These are phyloP conservation scores for Gymnocephalus cernua DNA, from an alignment of 2,113 vertebrate genomes.

Conservation along the genomic window DNA sequence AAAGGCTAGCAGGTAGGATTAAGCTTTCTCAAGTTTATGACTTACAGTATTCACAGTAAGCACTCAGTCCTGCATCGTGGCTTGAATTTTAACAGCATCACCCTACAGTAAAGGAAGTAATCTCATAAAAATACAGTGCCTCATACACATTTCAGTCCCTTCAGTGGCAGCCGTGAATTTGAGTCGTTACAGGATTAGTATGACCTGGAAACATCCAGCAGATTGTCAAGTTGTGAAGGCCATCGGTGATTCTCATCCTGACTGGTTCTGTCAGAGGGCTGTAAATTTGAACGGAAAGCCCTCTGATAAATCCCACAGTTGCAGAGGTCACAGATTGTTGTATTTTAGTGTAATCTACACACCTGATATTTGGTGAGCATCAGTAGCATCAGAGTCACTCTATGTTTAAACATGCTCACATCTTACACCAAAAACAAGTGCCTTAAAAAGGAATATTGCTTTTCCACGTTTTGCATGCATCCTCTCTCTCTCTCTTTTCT, in stretches of 20 bases:
- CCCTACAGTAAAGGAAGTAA: slow-evolving; percentile 27
- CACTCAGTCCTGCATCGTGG: background rate
- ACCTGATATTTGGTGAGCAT: background rate
- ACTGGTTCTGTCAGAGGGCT: background rate
- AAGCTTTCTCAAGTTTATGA: slow-evolving; percentile 44
- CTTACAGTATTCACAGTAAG: slow-evolving; percentile 27
- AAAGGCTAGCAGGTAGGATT: slow-evolving; percentile 46
- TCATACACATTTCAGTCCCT: background rate
- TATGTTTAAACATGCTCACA: background rate
- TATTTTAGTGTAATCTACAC: background rate
- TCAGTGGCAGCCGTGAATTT: slow-evolving; percentile 16
- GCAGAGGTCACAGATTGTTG: slow-evolving; percentile 14
- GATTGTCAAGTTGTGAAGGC: slow-evolving; percentile 20
- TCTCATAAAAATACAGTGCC: slow-evolving; percentile 32
- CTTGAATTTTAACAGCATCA: slow-evolving; percentile 45
- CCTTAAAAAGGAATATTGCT: background rate
- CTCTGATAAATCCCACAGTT: background rate
- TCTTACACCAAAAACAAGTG: background rate
- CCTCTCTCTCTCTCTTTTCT: background rate
- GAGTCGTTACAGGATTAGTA: slow-evolving; percentile 19
- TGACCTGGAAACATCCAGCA: slow-evolving; percentile 22
- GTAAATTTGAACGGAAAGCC: slow-evolving; percentile 1
- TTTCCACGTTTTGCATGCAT: background rate
- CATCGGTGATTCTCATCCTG: slow-evolving; percentile 7
- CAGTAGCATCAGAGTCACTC: background rate